Evolutionary conservation across 2,113 vertebrate genomes (phyloP), one percentile per base, ranked within the genome.

Genomic region (Platichthys flesus): DNA sequence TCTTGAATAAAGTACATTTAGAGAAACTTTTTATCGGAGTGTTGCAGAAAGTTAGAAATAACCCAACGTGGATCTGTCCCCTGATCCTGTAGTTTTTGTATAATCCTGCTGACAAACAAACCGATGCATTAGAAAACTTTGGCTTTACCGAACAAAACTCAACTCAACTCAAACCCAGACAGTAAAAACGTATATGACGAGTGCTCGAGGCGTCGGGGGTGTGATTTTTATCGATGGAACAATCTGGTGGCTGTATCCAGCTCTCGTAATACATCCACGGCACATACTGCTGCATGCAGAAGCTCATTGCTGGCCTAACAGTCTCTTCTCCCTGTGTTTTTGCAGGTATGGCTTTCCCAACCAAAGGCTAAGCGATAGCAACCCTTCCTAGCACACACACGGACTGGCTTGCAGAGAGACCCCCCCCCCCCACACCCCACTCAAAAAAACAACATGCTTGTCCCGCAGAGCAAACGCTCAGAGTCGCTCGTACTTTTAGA

Each of bases 311-410:
- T 91, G 94, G 92, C 94, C 95, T 97, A 96, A 97, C 94, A 94
- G 94, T 96, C 95, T 96, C 95, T 95, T 97, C 96, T 96, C 93
- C 96, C 95, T 97, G 96, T 97, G 96, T 96, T 96, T 91, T 96
- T 96, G 96, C 94, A 99, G 98, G 97, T 99, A 98, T 99, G 98
- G 98, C 97, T 97, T 99, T 99, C 96, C 97, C 97, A 95, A 98
- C 98, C 96, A 99, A 99, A 97, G 98, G 98, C 97, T 99, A 97
- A 91, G 88, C 96, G 94, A 87, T 91, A 91, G 86, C 84, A 85
- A 78, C 74, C 79, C 87, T 67, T 80, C 78, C 77, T 88, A 86
- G 84, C 82, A 89, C 88, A 87, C 88, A 87, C 87, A 90, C 14
- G 92, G 92, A 93, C 92, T 93, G 92, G 89, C 90, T 90, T 84